phyloP scores from a whole-genome alignment of 2,113 vertebrate species.

The Chaetodon trifascialis region DNA sequence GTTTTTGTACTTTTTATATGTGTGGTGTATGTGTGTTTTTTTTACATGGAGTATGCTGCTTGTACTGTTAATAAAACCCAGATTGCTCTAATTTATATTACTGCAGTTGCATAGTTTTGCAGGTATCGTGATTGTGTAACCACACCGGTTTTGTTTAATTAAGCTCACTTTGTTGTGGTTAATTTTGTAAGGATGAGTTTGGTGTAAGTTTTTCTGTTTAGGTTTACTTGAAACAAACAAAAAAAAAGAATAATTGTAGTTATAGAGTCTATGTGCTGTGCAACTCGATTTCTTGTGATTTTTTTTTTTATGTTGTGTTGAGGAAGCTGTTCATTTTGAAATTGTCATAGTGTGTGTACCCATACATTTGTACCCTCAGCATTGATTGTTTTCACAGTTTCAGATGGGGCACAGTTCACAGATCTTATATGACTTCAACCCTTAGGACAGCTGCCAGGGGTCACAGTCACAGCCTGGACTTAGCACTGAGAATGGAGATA shows the following conservation, averaged over 20 bases:
- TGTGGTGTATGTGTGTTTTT: constrained; percentile 1
- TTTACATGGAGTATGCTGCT: constrained; percentile 18
- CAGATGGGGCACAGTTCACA: constrained; percentile 12
- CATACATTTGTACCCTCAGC: constrained; percentile 2
- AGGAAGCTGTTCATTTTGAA: background rate
- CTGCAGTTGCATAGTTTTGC: constrained; percentile 27
- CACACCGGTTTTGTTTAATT: background rate
- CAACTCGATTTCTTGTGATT: background rate
- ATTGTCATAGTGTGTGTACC: background rate
- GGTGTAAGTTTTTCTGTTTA: background rate
- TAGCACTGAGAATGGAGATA: constrained; percentile 25
- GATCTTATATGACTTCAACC: constrained; percentile 37
- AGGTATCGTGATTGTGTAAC: background rate
- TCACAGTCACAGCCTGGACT: constrained; percentile 39
- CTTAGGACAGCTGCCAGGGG: constrained; percentile 7
- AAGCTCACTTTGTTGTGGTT: background rate
- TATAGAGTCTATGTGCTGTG: background rate
- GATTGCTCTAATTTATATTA: background rate
- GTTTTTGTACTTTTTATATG: constrained; percentile 32
- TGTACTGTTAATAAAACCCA: constrained; percentile 22
- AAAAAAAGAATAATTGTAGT: background rate
- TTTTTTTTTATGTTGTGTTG: background rate
- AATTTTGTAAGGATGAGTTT: background rate
- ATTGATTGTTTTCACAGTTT: constrained; percentile 30
- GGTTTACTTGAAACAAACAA: background rate